Conservation (phyloP, 2,888 invertebrate species). For the Sabatieria punctata region DNA sequence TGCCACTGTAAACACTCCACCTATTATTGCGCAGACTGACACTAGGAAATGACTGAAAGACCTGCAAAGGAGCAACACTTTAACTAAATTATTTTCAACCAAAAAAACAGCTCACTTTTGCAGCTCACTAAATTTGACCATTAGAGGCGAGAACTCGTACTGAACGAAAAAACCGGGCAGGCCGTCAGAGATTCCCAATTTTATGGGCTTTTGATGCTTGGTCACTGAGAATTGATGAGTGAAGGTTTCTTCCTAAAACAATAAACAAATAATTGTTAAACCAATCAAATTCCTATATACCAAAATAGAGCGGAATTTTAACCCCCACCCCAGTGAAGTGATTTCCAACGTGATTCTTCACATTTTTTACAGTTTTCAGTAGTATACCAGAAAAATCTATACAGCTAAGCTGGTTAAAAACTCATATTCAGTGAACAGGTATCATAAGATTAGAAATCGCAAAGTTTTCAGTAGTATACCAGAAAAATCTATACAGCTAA, state of each 20-base stretch:
- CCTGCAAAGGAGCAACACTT: slow-evolving; percentile 40
- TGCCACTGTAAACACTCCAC: slow-evolving; percentile 89
- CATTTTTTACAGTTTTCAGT: no score
- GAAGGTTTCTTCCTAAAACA: slow-evolving; percentile 38
- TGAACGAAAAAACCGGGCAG: slow-evolving; percentile 91
- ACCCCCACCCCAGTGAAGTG: no score
- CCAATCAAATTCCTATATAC: no score
- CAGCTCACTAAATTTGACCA: slow-evolving; percentile 88
- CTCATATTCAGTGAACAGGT: no score
- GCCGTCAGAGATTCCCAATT: slow-evolving; percentile 34
- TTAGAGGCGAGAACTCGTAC: slow-evolving; percentile 87
- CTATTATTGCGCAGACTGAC: slow-evolving; percentile 86
- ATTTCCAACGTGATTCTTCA: no score
- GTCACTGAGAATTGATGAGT: slow-evolving; percentile 96
- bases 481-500: no score
- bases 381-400: no score
- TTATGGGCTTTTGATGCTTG: slow-evolving; percentile 54
- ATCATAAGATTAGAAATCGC: no score
- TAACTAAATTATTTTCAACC: background rate
- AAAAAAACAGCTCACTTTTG: slow-evolving; percentile 44
- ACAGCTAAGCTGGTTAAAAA: no score
- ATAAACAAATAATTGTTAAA: no score
- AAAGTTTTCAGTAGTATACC: no score
- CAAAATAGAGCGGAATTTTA: no score
- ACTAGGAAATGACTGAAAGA: slow-evolving; percentile 86